Evolutionary conservation across 2,888 invertebrate genomes (phyloP), one percentile per base, ranked within the genome.

Genomic region (Alcis repandata): DNA sequence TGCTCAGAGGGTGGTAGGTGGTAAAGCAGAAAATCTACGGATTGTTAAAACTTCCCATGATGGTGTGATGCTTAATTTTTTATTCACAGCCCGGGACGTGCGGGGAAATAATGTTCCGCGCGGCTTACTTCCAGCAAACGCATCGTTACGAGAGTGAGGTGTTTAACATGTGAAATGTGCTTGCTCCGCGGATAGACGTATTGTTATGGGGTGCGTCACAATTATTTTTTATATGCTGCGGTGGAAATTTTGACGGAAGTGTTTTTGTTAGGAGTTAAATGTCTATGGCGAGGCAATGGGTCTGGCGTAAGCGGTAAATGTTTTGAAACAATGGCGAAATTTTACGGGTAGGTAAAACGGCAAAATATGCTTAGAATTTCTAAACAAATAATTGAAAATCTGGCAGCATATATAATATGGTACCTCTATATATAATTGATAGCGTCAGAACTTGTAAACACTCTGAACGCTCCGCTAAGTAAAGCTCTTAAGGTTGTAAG

Each of bases 41-140:
- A 69, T 65, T 63, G 70, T 65, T 58, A 46, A 43, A 69, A 66
- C 63, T 60, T 63, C 63, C 69, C 66, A 27, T 57, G 52, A 66
- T 58, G 64, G 58, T 46, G 66, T 63, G 67, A 64, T 59, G 67
- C 57, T 67, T 72, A 63, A 69, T 73, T 73, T 63, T 71, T 69
- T 73, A 73, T 73, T 73, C 64, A 68, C 68, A 17, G 32, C 32
- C 38, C 22, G 22, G n/a, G 49, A 46, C 32, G 54, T 36, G 36
- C 38, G 46, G 38, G 32, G 38, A 53, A 57, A 46, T 46, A 32
- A 63, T 58, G 46, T 40, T 45, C 40, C 40, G 48, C 38, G 41
- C 45, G 17, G 38, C 49, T 48, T 45, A 41, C 51, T 51, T 51
- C 58, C 52, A 8, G 13, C 46, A 11, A 48, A n/a, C 33, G 62